These are phyloP conservation scores for Dendrophyllia cribrosa DNA, from an alignment of 64 coral and sea anemone genomes.

Conservation along the genomic window DNA sequence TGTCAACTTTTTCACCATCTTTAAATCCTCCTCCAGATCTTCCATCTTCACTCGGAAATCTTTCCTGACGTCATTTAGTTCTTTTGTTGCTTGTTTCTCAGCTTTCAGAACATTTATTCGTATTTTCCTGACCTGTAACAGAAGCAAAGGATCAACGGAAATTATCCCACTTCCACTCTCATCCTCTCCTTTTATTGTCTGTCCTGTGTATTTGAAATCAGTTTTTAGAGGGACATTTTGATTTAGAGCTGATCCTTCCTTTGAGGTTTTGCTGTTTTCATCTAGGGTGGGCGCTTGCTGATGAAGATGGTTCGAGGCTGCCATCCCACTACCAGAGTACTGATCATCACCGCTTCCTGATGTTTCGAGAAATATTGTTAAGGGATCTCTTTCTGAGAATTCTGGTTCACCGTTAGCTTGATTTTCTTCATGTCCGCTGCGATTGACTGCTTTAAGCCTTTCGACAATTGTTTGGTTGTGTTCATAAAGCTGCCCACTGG, in stretches of 20 bases:
- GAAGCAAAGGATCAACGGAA: slow-evolving; percentile 9
- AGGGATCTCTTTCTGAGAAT: neutral
- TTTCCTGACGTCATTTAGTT: slow-evolving; percentile 42
- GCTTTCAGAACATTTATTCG: slow-evolving; percentile 50
- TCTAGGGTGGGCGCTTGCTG: neutral
- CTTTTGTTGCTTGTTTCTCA: slow-evolving; percentile 48
- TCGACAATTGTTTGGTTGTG: neutral
- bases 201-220: neutral
- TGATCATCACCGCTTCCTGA: neutral
- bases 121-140: slow-evolving; percentile 34
- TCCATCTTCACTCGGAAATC: slow-evolving; percentile 37
- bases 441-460: neutral
- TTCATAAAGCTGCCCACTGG: neutral
- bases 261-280: neutral
- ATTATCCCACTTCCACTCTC: neutral
- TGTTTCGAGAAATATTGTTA: neutral
- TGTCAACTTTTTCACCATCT: slow-evolving; percentile 48
- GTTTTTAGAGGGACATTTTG: neutral
- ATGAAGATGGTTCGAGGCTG: neutral
- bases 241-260: neutral
- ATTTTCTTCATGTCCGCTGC: neutral
- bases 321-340: neutral
- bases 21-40: slow-evolving; percentile 33
- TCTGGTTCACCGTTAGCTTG: slow-evolving; percentile 3
- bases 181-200: neutral